Conservation (phyloP, 2,797 vertebrate genomes). For the Argentina silus region DNA sequence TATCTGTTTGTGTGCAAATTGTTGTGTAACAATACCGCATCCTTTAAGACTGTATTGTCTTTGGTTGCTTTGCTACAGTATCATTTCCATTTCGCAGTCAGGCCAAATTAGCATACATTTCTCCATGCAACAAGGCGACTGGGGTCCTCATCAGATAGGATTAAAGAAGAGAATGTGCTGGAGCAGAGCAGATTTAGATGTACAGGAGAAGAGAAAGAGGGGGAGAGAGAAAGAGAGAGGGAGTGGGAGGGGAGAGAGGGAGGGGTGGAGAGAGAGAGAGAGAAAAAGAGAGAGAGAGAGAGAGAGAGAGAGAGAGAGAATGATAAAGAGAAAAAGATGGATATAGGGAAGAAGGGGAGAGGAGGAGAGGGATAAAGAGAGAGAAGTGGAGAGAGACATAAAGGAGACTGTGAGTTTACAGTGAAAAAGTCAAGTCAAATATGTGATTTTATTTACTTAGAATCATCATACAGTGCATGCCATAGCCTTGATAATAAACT, state of each 20-base stretch:
- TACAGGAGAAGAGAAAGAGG: neutral
- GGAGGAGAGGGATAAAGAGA: constrained; percentile 13
- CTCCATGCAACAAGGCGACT: constrained; percentile 33
- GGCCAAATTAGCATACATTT: constrained; percentile 69
- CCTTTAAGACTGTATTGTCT: constrained; percentile 50
- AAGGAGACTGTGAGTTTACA: neutral
- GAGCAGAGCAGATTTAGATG: constrained; percentile 63
- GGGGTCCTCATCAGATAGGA: constrained; percentile 69
- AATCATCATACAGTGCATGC: too few relatives aligned
- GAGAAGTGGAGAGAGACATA: neutral
- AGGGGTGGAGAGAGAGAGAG: neutral
- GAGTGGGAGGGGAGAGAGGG: neutral
- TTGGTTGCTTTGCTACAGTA: constrained; percentile 34
- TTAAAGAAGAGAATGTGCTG: constrained; percentile 58
- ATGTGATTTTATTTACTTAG: too few relatives aligned
- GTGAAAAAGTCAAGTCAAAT: neutral
- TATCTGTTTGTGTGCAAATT: constrained; percentile 53
- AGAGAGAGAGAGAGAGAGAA: neutral
- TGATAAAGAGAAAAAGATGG: constrained; percentile 35
- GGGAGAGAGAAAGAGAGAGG: neutral
- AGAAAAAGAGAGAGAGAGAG: constrained; percentile 1
- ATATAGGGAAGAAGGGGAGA: constrained; percentile 21
- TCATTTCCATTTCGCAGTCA: constrained; percentile 66
- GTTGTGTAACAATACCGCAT: constrained; percentile 53
- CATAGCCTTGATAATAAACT: too few relatives aligned